Evolutionary conservation across 2,113 vertebrate genomes (phyloP).

Genomic region (Callospermophilus lateralis): DNA sequence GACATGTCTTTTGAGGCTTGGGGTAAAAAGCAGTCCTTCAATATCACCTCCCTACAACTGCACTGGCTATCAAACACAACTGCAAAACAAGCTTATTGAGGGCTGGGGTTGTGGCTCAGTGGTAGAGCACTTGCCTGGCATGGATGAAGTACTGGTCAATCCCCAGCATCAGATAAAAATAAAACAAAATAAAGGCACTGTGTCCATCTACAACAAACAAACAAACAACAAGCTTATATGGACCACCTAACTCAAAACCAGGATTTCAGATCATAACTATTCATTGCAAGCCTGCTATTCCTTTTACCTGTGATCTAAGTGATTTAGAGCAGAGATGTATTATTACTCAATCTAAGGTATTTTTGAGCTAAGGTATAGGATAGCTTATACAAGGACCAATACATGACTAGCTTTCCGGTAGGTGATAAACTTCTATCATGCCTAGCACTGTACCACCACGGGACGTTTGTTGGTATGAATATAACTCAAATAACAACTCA

Average conservation of each 20-base stretch:
- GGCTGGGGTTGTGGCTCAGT: too few relatives aligned
- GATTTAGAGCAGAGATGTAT: neutral
- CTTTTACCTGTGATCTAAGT: neutral
- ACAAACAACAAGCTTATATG: neutral
- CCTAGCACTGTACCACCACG: rapidly evolving
- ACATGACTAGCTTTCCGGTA: neutral
- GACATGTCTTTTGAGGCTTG: neutral
- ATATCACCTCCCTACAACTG: neutral
- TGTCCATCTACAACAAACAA: neutral
- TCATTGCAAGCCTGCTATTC: neutral
- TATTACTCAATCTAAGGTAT: neutral
- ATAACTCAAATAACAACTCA: neutral
- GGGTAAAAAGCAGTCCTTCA: neutral
- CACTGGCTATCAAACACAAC: neutral
- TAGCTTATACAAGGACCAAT: neutral
- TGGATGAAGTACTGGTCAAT: too few relatives aligned
- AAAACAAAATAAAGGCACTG: too few relatives aligned
- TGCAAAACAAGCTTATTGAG: neutral
- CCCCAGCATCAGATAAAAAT: too few relatives aligned
- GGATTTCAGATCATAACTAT: neutral
- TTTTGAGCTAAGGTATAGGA: neutral
- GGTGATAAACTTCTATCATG: neutral
- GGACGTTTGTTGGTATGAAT: neutral
- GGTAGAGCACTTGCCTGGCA: too few relatives aligned
- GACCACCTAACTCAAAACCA: neutral